A percentile compares a stretch with the other conserved stretches of the same genome.
Conservation (phyloP, 2,113 vertebrate genomes). For the Ailuropoda melanoleuca region DNA sequence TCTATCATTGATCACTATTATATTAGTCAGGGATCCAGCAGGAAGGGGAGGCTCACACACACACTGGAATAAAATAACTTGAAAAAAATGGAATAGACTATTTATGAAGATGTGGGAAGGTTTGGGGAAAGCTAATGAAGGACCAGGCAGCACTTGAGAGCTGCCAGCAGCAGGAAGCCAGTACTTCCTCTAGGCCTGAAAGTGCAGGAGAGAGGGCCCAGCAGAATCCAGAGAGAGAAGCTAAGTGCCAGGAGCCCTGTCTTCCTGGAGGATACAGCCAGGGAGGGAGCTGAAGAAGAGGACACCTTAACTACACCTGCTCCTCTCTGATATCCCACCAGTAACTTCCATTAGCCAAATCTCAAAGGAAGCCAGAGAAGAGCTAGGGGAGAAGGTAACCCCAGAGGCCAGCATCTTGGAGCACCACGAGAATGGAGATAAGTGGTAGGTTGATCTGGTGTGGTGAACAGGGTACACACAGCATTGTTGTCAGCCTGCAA, state of each 20-base stretch:
- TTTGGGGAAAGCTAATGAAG: background rate
- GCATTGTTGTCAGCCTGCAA: fast-evolving
- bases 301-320: no score
- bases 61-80: background rate
- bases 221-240: background rate
- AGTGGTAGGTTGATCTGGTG: background rate
- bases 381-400: background rate
- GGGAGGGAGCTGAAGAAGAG: background rate
- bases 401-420: fast-evolving
- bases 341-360: background rate
- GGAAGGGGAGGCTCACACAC: background rate
- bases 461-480: background rate
- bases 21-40: background rate
- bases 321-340: background rate
- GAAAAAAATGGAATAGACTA: background rate
- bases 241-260: no score
- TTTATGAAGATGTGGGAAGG: background rate
- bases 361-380: background rate
- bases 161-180: background rate
- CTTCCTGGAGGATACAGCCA: background rate
- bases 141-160: background rate
- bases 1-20: no score
- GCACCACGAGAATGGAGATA: background rate
- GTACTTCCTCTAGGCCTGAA: background rate
- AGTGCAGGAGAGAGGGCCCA: background rate